Conservation (phyloP, 1,140 invertebrate genomes). For the Drosophila sp. region DNA sequence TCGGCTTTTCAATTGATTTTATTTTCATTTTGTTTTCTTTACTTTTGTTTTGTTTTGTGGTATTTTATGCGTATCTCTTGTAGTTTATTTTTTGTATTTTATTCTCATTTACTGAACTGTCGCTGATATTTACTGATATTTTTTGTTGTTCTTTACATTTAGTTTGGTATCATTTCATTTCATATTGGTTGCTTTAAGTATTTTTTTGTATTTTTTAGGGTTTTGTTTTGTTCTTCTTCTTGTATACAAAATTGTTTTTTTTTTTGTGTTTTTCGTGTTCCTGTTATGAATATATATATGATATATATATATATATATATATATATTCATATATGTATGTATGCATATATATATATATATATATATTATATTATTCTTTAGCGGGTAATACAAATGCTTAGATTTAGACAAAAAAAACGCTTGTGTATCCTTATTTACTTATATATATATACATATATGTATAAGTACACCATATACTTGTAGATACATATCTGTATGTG, state of each 20-base stretch:
- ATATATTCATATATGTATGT: conserved; percentile 32
- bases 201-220: conserved; percentile 34
- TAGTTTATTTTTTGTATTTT: conserved; percentile 35
- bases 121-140: conserved; percentile 79
- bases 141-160: conserved; percentile 47
- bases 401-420: conserved; percentile 66
- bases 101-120: conserved; percentile 56
- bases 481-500: conserved; percentile 27
- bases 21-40: conserved; percentile 17
- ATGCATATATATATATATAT: conserved; percentile 25
- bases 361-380: conserved; percentile 51
- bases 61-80: conserved; percentile 59
- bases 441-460: conserved; percentile 27
- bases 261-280: conserved; percentile 41
- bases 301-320: conserved; percentile 36
- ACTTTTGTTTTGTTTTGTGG: conserved; percentile 54
- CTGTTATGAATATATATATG: conserved; percentile 35
- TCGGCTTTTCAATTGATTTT: conserved; percentile 24
- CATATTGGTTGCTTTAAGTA: conserved; percentile 52
- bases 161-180: conserved; percentile 37
- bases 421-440: conserved; percentile 59
- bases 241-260: conserved; percentile 62
- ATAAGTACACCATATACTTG: conserved; percentile 23
- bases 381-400: conserved; percentile 79
- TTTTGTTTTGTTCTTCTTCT: conserved; percentile 41